Conservation (phyloP, 2,797 vertebrate species). For the Chiroxiphia lanceolata region DNA sequence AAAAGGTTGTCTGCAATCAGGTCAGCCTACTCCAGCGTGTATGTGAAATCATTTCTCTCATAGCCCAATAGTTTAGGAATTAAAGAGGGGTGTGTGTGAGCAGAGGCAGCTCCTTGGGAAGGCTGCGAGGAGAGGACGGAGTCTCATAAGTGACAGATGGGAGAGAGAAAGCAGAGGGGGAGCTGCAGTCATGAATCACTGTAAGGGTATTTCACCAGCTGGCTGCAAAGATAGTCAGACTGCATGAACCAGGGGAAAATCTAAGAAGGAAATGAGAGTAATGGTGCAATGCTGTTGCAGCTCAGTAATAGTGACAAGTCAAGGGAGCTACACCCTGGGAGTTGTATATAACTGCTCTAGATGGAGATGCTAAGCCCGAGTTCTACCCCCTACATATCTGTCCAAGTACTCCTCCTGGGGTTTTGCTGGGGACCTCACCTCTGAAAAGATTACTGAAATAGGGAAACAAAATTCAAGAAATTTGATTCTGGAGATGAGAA, state of each 20-base stretch:
- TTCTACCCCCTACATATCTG: not conserved
- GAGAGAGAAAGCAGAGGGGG: constrained; percentile 12
- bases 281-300: not conserved
- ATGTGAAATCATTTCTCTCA: not conserved
- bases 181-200: constrained; percentile 14
- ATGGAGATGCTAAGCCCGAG: not conserved
- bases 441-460: not conserved
- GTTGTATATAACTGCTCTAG: not conserved
- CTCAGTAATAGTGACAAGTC: not conserved
- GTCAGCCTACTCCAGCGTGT: not conserved
- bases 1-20: not conserved
- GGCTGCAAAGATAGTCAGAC: constrained; percentile 26
- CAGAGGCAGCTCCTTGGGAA: not conserved
- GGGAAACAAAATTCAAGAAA: not conserved
- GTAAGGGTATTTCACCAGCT: constrained; percentile 34
- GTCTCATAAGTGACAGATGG: constrained; percentile 41
- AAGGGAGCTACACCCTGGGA: not conserved
- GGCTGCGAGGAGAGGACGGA: not conserved
- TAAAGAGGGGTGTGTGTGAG: not conserved
- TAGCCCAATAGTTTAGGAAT: not conserved
- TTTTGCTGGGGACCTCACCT: not conserved
- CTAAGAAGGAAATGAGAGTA: constrained; percentile 23
- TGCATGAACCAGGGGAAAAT: not conserved
- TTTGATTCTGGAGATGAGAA: not conserved
- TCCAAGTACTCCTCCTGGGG: not conserved